Evolutionary conservation across 1,140 invertebrate species (phyloP).

Genomic region (Ladona fulva): DNA sequence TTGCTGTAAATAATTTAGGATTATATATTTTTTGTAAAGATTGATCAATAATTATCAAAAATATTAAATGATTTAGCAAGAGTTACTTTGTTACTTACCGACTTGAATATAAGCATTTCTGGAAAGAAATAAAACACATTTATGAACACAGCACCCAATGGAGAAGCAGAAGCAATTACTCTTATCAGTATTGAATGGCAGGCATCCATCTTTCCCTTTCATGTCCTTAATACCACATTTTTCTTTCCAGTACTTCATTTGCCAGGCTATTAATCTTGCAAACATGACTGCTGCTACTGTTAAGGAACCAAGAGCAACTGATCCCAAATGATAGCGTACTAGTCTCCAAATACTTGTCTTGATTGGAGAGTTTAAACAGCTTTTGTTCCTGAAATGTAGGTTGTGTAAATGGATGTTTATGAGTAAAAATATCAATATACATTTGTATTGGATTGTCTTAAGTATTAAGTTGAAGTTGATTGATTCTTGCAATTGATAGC

Average conservation of each 20-base stretch:
- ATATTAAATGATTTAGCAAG: neutral
- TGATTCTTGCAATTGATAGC: no score
- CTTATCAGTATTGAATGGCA: neutral
- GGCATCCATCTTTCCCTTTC: neutral
- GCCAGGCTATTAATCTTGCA: constrained; percentile 41
- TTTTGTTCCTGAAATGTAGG: constrained; percentile 59
- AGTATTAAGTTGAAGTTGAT: no score
- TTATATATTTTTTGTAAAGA: neutral
- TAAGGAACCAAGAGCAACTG: constrained; percentile 65
- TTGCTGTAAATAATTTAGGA: constrained; percentile 43
- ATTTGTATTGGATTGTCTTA: no score
- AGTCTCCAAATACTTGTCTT: constrained; percentile 45
- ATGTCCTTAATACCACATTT: neutral
- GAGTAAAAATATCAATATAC: no score
- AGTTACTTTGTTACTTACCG: constrained; percentile 34
- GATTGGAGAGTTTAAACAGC: constrained; percentile 47
- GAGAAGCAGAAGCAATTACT: neutral
- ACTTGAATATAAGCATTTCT: constrained; percentile 74
- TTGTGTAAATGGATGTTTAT: no score
- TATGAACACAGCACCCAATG: constrained; percentile 27
- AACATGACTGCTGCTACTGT: constrained; percentile 62
- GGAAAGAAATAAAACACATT: constrained; percentile 28
- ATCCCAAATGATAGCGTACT: constrained; percentile 62
- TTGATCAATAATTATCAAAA: no score
- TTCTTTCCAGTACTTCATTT: constrained; percentile 25